Conservation (phyloP, 2,888 invertebrate species). For the Pachycephus smyrnensis region DNA sequence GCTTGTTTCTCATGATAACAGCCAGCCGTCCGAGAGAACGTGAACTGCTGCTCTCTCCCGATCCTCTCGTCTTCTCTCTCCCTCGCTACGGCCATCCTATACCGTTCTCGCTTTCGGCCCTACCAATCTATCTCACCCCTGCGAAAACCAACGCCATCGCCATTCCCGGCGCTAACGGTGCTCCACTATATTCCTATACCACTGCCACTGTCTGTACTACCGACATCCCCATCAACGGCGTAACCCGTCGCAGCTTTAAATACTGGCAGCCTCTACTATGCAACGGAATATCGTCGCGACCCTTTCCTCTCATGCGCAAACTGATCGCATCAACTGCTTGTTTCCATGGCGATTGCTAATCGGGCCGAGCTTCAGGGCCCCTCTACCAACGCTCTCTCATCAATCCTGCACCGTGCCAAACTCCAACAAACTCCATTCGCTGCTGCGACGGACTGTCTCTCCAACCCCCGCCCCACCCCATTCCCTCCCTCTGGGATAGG, state of each 20-base stretch:
- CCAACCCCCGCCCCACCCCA: not conserved
- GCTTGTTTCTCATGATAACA: conserved; percentile 68
- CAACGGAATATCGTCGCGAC: conserved; percentile 41
- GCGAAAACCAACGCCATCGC: conserved; percentile 33
- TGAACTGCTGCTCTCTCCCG: conserved; percentile 56
- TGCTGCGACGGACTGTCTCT: not conserved
- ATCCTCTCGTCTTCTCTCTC: conserved; percentile 32
- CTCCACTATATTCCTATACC: conserved; percentile 18
- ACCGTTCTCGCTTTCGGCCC: conserved; percentile 24
- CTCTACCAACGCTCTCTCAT: conserved; percentile 48
- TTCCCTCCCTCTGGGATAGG: not conserved
- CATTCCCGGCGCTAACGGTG: conserved; percentile 29
- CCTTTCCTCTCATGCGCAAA: conserved; percentile 61
- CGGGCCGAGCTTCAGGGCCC: conserved; percentile 65
- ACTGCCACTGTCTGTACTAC: conserved; percentile 17
- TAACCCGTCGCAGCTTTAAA: conserved; percentile 40
- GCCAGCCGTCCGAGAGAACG: conserved; percentile 48
- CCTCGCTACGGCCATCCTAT: conserved; percentile 28
- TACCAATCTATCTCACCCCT: conserved; percentile 17
- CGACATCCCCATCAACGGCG: not conserved
- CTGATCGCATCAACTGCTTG: conserved; percentile 72
- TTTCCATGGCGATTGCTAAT: conserved; percentile 74
- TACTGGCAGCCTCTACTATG: conserved; percentile 26
- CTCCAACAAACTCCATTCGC: conserved; percentile 3
- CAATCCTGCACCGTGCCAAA: conserved; percentile 22